Evolutionary conservation across 1,140 invertebrate genomes (phyloP).

Genomic region (Pygmarrhopalites habei): DNA sequence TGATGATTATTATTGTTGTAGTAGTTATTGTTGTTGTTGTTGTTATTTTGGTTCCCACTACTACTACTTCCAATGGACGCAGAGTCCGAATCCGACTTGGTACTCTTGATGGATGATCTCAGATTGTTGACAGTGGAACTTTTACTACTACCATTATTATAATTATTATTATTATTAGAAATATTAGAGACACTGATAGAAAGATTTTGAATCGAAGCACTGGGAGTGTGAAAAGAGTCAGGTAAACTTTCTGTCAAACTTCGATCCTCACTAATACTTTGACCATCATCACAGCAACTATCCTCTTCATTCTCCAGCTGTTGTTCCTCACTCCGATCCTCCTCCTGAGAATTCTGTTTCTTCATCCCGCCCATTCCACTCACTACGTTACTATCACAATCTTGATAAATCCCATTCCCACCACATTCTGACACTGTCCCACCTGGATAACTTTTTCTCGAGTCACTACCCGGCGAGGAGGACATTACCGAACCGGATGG

Average conservation of each 20-base stretch:
- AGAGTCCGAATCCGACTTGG: not conserved
- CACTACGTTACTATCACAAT: not conserved
- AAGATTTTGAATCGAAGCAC: slow-evolving; percentile 27
- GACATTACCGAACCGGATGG: not conserved
- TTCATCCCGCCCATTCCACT: no score
- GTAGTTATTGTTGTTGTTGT: not conserved
- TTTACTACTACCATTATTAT: not conserved
- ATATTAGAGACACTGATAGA: not conserved
- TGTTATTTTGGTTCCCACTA: not conserved
- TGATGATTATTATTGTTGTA: slow-evolving; percentile 1
- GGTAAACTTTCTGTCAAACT: slow-evolving; percentile 6
- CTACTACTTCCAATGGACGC: slow-evolving; percentile 3
- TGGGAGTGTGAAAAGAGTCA: slow-evolving; percentile 30
- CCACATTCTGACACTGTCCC: not conserved
- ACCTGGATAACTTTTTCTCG: slow-evolving; percentile 8
- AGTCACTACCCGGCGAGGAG: not conserved
- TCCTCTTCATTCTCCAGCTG: not conserved
- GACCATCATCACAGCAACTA: not conserved
- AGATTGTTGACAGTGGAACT: not conserved
- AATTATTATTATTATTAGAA: not conserved
- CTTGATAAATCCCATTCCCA: not conserved
- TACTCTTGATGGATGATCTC: not conserved
- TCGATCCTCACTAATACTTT: slow-evolving; percentile 9
- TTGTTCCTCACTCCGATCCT: not conserved
- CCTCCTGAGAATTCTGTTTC: no score